These are phyloP conservation scores for Tiliqua scincoides DNA, from an alignment of 2,113 vertebrate species.

Conservation along the genomic window DNA sequence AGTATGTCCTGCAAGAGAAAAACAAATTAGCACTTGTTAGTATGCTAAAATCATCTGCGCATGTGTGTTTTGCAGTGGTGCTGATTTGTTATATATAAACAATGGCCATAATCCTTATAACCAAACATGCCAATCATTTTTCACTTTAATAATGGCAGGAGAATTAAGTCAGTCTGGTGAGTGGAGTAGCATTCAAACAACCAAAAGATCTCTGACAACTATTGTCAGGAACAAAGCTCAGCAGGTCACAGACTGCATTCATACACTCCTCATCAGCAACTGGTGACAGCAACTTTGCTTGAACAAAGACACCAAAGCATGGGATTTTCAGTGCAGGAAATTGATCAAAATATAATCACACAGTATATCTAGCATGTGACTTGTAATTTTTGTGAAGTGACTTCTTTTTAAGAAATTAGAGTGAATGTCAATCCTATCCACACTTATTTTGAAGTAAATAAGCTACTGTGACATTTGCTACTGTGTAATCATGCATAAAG, in stretches of 20 bases:
- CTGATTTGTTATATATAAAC: slow-evolving; percentile 29
- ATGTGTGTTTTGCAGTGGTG: background rate
- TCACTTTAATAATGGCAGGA: slow-evolving; percentile 47
- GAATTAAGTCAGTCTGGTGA: slow-evolving; percentile 46
- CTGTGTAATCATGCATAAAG: background rate
- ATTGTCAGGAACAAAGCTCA: slow-evolving; percentile 62
- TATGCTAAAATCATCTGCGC: background rate
- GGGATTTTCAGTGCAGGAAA: slow-evolving; percentile 64
- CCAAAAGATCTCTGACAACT: slow-evolving; percentile 62
- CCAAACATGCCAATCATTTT: slow-evolving; percentile 68
- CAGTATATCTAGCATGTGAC: slow-evolving; percentile 38
- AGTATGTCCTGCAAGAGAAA: slow-evolving; percentile 2
- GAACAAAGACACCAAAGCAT: slow-evolving; percentile 63
- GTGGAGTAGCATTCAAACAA: slow-evolving; percentile 54
- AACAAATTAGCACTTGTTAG: background rate
- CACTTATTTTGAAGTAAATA: background rate
- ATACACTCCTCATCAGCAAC: slow-evolving; percentile 47
- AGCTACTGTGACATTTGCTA: background rate
- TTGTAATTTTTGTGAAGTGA: slow-evolving; percentile 15
- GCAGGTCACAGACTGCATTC: slow-evolving; percentile 46
- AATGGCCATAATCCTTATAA: slow-evolving; percentile 61
- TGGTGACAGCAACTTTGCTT: slow-evolving; percentile 52
- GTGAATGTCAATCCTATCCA: background rate
- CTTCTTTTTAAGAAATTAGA: background rate
- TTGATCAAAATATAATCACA: slow-evolving; percentile 37